Percentiles rank a stretch among this genome's conserved stretches.
phyloP scores from a whole-genome alignment of 1,140 invertebrate genomes.

The Mesaphorura yosii region DNA sequence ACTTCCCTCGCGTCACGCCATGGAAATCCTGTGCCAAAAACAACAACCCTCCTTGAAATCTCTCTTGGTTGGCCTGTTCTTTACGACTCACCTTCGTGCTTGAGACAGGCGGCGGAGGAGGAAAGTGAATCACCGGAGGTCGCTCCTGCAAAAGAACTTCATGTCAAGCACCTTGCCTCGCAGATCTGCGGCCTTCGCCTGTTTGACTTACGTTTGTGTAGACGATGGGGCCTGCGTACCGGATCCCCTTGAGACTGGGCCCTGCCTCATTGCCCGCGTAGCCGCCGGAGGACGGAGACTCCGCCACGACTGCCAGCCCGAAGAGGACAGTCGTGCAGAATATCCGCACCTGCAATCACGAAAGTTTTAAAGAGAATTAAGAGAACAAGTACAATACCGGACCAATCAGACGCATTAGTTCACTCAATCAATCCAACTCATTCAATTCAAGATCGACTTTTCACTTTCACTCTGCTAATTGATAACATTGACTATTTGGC shows the following conservation, averaged over 20 bases:
- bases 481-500: no score
- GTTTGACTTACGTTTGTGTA: no score
- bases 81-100: conserved; percentile 8
- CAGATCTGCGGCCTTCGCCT: no score
- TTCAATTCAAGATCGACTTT: no score
- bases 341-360: no score
- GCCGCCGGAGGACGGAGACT: conserved; percentile 7
- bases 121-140: conserved; percentile 40
- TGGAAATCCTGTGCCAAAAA: neutral
- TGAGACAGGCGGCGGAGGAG: conserved; percentile 33
- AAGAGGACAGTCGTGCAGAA: conserved; percentile 14
- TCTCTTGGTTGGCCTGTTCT: neutral
- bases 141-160: no score
- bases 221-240: conserved; percentile 39
- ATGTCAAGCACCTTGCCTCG: no score
- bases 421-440: no score
- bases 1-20: neutral
- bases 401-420: no score
- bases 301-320: conserved; percentile 15
- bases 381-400: no score
- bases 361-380: no score
- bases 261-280: neutral
- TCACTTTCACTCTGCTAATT: no score
- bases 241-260: conserved; percentile 29
- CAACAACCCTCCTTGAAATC: neutral